These are phyloP conservation scores for Alectoris magna DNA, from an alignment of 2,797 vertebrate species.

Conservation along the genomic window DNA sequence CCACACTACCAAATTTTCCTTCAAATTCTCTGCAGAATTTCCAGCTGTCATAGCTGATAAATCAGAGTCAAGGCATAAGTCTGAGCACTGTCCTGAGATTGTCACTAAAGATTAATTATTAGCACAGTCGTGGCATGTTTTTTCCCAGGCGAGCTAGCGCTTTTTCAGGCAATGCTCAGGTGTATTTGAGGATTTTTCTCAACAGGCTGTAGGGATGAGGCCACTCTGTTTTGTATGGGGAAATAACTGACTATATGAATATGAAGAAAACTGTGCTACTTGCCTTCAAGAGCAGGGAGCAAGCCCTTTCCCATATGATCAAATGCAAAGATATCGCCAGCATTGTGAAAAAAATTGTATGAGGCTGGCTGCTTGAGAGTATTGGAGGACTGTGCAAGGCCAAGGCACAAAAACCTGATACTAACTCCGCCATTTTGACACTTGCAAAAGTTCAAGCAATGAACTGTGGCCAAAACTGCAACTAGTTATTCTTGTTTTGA, in stretches of 20 bases:
- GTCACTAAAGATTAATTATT: slow-evolving; percentile 47
- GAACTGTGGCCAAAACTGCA: not conserved
- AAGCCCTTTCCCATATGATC: not conserved
- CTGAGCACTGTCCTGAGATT: slow-evolving; percentile 31
- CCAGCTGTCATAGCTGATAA: slow-evolving; percentile 32
- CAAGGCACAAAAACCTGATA: not conserved
- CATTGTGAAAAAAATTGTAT: not conserved
- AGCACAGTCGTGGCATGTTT: not conserved
- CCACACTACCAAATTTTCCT: not conserved
- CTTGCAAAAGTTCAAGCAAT: not conserved
- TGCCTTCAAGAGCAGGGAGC: not conserved
- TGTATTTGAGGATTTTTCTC: not conserved
- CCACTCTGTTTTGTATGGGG: not conserved
- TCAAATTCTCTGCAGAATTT: slow-evolving; percentile 6
- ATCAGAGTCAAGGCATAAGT: not conserved
- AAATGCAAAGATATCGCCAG: not conserved
- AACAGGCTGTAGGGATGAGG: not conserved
- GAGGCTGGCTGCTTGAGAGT: not conserved
- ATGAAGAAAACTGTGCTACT: not conserved
- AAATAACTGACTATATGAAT: not conserved
- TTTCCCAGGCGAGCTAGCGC: not conserved
- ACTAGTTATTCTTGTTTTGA: not conserved
- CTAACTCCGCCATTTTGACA: fast-evolving
- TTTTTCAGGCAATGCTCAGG: not conserved
- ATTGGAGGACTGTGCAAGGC: not conserved